Conservation (phyloP, 2,113 vertebrate species). For the Glaucidium brasilianum region DNA sequence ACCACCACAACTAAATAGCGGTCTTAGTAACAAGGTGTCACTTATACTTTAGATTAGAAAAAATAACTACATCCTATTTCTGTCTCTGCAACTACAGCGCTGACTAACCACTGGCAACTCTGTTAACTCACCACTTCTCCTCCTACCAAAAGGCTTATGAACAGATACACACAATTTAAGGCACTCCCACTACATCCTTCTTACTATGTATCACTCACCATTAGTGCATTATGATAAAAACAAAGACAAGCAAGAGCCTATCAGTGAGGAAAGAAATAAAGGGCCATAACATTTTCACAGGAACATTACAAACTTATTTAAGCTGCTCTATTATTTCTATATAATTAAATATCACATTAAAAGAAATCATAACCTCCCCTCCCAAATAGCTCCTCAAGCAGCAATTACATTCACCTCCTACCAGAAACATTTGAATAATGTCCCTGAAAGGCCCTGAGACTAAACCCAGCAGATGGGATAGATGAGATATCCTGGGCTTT, state of each 20-base stretch:
- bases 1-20: neutral
- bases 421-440: slow-evolving; percentile 42
- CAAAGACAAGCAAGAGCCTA: neutral
- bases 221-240: neutral
- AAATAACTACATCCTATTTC: neutral
- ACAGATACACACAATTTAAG: neutral
- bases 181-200: neutral
- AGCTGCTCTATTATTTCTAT: slow-evolving; percentile 10
- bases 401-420: slow-evolving; percentile 14
- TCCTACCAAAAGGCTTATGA: neutral
- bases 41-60: neutral
- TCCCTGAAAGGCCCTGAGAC: slow-evolving; percentile 22
- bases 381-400: slow-evolving; percentile 15
- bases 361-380: slow-evolving; percentile 25
- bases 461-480: slow-evolving; percentile 46
- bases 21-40: neutral
- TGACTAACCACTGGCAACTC: neutral
- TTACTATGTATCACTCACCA: neutral
- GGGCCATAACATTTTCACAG: neutral
- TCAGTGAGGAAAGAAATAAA: neutral
- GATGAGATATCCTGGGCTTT: slow-evolving; percentile 40
- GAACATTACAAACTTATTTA: neutral
- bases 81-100: neutral
- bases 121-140: neutral
- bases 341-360: slow-evolving; percentile 49